Conservation (phyloP, 2,797 vertebrate genomes). For the Xenopus petersii region DNA sequence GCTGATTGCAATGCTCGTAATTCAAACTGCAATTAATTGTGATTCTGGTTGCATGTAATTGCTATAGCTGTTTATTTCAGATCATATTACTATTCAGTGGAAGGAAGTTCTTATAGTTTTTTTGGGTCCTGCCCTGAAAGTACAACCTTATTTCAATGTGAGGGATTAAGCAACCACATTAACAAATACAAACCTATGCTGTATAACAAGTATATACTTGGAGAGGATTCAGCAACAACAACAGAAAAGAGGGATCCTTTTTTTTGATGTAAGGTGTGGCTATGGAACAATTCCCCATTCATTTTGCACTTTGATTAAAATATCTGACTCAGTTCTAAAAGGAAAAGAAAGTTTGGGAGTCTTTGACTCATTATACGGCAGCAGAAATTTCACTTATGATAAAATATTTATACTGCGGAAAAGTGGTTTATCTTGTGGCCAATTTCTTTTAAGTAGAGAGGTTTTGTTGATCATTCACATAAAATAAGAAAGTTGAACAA, state of each 20-base stretch:
- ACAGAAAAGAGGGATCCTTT: background rate
- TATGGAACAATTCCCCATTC: slow-evolving; percentile 18
- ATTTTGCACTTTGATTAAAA: slow-evolving; percentile 9
- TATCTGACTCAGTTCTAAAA: background rate
- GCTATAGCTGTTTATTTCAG: background rate
- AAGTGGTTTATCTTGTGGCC: no score
- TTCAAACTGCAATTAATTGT: background rate
- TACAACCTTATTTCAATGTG: background rate
- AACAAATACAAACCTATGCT: background rate
- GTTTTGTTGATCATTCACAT: no score
- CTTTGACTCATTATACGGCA: background rate
- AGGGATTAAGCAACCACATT: background rate
- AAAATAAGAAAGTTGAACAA: no score
- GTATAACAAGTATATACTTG: slow-evolving; percentile 7
- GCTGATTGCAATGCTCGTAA: background rate
- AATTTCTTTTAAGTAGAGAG: no score
- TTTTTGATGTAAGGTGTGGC: slow-evolving; percentile 14
- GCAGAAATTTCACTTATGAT: background rate
- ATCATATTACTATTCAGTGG: background rate
- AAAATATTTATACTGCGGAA: background rate
- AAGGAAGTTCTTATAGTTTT: background rate
- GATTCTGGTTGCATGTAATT: background rate
- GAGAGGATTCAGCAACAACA: slow-evolving; percentile 15
- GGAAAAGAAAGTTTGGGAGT: background rate
- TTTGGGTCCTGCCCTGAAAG: background rate